Conservation (phyloP, 1,140 invertebrate species). For the Kradibia gibbosae region DNA sequence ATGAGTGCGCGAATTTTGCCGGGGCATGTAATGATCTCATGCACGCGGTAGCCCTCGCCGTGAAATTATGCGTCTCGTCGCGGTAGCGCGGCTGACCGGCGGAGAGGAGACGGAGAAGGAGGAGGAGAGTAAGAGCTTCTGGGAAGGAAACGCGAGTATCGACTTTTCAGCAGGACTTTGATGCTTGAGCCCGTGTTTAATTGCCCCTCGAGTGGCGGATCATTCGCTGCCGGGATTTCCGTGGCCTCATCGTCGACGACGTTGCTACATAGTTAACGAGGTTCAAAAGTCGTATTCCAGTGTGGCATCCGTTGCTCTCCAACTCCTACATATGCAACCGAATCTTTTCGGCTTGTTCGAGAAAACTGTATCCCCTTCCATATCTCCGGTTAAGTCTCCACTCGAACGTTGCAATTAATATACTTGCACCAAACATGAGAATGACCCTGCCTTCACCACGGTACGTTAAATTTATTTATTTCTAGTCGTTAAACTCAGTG, state of each 20-base stretch:
- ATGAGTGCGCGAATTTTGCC: slow-evolving; percentile 39
- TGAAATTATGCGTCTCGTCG: not conserved
- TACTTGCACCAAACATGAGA: too few relatives aligned
- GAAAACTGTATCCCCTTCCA: not conserved
- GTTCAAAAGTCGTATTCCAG: too few relatives aligned
- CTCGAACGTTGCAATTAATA: too few relatives aligned
- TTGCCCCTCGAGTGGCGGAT: slow-evolving; percentile 4
- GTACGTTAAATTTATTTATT: too few relatives aligned
- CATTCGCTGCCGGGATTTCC: too few relatives aligned
- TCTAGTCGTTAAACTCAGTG: too few relatives aligned
- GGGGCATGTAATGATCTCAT: slow-evolving; percentile 26
- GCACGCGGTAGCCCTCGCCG: slow-evolving; percentile 5
- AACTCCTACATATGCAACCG: not conserved
- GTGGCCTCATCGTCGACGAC: too few relatives aligned
- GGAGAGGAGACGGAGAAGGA: not conserved
- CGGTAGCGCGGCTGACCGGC: not conserved
- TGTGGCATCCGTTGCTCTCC: not conserved
- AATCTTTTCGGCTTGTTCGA: not conserved
- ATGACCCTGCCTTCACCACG: too few relatives aligned
- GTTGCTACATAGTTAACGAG: not conserved
- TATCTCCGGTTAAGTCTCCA: too few relatives aligned
- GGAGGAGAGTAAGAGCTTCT: not conserved
- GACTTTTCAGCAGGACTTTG: slow-evolving; percentile 19
- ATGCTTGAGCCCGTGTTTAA: not conserved
- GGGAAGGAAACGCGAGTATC: not conserved